A percentile compares a stretch with the other conserved stretches of the same genome.
Conservation (phyloP, 2,888 invertebrate genomes). For the Euclidia mi region DNA sequence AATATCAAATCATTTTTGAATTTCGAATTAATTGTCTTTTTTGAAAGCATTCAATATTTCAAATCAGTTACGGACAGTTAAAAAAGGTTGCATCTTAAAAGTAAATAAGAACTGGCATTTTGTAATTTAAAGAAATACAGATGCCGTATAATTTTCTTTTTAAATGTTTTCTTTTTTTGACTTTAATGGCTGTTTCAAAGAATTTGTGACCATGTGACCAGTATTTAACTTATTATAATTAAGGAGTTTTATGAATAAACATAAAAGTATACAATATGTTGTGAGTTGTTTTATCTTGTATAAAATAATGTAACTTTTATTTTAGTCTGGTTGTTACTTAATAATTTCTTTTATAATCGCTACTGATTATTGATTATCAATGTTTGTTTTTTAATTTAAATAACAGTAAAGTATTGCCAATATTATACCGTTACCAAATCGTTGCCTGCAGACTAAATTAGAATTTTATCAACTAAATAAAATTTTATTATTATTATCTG, state of each 20-base stretch:
- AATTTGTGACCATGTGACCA: neutral
- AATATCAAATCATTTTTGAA: neutral
- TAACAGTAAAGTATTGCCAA: no score
- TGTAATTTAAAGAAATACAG: conserved; percentile 1
- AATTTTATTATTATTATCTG: no score
- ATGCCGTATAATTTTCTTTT: conserved; percentile 19
- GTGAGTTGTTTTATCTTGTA: neutral
- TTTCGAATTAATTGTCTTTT: neutral
- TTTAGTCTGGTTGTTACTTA: neutral
- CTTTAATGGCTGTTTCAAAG: conserved; percentile 5
- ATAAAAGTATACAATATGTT: conserved; percentile 1
- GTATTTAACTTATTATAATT: neutral
- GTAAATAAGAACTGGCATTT: conserved; percentile 4
- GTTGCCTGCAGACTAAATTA: no score
- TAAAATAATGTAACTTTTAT: neutral
- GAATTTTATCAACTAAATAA: no score
- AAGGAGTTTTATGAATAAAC: neutral
- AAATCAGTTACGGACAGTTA: no score
- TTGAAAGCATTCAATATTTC: no score
- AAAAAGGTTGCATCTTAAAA: neutral
- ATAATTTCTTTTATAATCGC: no score
- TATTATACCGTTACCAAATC: no score
- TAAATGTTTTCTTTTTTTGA: conserved; percentile 10
- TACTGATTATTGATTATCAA: no score
- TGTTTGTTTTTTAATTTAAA: no score